These are phyloP conservation scores for Sussaba pulchella DNA, from an alignment of 2,888 invertebrate genomes.

Conservation along the genomic window DNA sequence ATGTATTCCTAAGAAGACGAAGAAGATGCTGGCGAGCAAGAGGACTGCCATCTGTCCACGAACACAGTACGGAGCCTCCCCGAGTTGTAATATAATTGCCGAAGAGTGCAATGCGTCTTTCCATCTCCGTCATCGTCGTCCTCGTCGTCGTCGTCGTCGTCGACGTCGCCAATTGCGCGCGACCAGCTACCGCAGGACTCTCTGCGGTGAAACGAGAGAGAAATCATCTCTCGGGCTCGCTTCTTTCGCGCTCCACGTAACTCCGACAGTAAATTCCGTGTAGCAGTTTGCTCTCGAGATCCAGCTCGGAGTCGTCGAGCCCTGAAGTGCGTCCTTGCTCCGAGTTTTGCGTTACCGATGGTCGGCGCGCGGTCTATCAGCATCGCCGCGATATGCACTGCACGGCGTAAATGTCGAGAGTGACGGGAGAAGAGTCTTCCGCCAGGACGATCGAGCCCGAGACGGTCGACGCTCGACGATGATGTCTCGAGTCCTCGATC, in stretches of 20 bases:
- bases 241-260: background rate
- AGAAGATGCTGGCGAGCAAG: slow-evolving; percentile 48
- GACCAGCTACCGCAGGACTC: slow-evolving; percentile 20
- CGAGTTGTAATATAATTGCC: slow-evolving; percentile 77
- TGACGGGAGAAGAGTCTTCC: slow-evolving; percentile 31
- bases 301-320: slow-evolving; percentile 56
- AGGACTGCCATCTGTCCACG: slow-evolving; percentile 77
- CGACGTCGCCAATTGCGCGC: slow-evolving; percentile 62
- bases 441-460: slow-evolving; percentile 1
- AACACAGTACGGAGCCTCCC: slow-evolving; percentile 70
- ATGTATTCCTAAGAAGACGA: slow-evolving; percentile 45
- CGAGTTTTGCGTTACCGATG: slow-evolving; percentile 56
- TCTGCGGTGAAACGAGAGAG: no score
- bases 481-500: slow-evolving; percentile 42
- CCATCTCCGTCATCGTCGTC: slow-evolving; percentile 67
- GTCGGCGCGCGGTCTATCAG: slow-evolving; percentile 19
- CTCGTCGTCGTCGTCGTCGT: slow-evolving; percentile 68
- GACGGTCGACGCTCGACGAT: slow-evolving; percentile 33
- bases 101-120: slow-evolving; percentile 72
- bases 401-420: background rate
- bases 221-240: slow-evolving; percentile 22
- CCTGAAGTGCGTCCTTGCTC: slow-evolving; percentile 55
- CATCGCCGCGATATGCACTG: slow-evolving; percentile 38
- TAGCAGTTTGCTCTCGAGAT: slow-evolving; percentile 55
- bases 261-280: slow-evolving; percentile 52